Conservation (phyloP, 2,113 vertebrate genomes). For the Herpetotheres cachinnans region DNA sequence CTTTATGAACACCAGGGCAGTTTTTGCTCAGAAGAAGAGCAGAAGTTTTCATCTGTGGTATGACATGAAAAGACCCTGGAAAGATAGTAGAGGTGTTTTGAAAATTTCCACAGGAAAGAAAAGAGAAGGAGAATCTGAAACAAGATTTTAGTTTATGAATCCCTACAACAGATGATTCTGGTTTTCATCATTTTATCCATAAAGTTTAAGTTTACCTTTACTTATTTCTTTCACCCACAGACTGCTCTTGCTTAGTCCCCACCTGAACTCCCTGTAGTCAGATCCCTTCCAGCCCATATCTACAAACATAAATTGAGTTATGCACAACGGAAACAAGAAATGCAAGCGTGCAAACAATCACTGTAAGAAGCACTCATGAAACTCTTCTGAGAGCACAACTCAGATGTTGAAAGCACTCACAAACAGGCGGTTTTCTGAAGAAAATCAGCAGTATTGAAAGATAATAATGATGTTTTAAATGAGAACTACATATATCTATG, state of each 20-base stretch:
- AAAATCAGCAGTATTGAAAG: neutral
- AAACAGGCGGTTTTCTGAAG: neutral
- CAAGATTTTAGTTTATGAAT: neutral
- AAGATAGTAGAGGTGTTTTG: neutral
- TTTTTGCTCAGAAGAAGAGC: neutral
- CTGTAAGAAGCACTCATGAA: constrained; percentile 48
- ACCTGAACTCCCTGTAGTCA: constrained; percentile 20
- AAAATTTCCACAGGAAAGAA: neutral
- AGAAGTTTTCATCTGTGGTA: neutral
- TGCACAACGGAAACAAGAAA: constrained; percentile 38
- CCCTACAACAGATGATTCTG: neutral
- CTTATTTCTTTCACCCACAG: neutral
- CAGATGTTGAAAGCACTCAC: neutral
- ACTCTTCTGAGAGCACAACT: constrained; percentile 26
- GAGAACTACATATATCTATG: neutral
- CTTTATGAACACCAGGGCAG: neutral
- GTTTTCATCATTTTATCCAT: neutral
- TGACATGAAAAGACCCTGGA: neutral
- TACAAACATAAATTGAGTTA: constrained; percentile 36
- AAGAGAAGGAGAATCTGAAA: neutral
- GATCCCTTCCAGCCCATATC: constrained; percentile 26
- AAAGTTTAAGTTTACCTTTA: neutral
- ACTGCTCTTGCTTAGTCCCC: neutral
- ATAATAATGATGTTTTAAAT: neutral
- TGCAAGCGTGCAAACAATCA: neutral